Evolutionary conservation across 2,888 invertebrate species (phyloP).

Genomic region (Aphidoletes aphidimyza): DNA sequence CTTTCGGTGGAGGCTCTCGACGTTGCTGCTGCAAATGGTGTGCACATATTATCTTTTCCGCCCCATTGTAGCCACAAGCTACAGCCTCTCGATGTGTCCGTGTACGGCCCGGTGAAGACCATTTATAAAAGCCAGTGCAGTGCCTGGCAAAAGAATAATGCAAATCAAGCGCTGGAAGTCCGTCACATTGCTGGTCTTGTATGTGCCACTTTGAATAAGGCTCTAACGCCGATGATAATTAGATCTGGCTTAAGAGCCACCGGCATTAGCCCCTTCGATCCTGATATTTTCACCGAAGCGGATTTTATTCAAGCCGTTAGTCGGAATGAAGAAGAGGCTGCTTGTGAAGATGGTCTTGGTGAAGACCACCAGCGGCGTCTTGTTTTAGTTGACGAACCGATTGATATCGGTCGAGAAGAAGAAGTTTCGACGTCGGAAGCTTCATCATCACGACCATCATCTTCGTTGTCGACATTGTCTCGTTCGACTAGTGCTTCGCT

Average conservation of each 20-base stretch:
- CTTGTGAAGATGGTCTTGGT: slow-evolving; percentile 24
- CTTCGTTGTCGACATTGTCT: no score
- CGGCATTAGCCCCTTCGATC: slow-evolving; percentile 57
- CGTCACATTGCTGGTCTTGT: slow-evolving; percentile 58
- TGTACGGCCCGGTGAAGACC: not conserved
- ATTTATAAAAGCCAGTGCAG: not conserved
- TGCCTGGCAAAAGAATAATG: not conserved
- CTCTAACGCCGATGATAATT: slow-evolving; percentile 52
- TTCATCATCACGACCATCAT: slow-evolving; percentile 50
- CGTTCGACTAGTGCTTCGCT: no score
- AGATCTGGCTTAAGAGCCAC: slow-evolving; percentile 57
- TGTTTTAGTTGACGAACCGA: slow-evolving; percentile 52
- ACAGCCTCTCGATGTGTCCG: slow-evolving; percentile 21
- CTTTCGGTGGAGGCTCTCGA: slow-evolving; percentile 17
- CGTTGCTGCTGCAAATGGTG: not conserved
- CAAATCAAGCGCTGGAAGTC: slow-evolving; percentile 55
- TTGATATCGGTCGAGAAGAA: slow-evolving; percentile 52
- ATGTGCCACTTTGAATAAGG: slow-evolving; percentile 59
- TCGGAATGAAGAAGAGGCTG: not conserved
- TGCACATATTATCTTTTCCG: not conserved
- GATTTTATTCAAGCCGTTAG: slow-evolving; percentile 58
- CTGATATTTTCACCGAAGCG: slow-evolving; percentile 57
- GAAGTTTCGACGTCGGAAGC: slow-evolving; percentile 55
- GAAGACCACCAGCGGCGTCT: slow-evolving; percentile 56
- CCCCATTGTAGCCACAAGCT: not conserved